A percentile compares a stretch with the other conserved stretches of the same genome.
phyloP scores from a whole-genome alignment of 1,140 invertebrate species.

The Drosophila seguyi region DNA sequence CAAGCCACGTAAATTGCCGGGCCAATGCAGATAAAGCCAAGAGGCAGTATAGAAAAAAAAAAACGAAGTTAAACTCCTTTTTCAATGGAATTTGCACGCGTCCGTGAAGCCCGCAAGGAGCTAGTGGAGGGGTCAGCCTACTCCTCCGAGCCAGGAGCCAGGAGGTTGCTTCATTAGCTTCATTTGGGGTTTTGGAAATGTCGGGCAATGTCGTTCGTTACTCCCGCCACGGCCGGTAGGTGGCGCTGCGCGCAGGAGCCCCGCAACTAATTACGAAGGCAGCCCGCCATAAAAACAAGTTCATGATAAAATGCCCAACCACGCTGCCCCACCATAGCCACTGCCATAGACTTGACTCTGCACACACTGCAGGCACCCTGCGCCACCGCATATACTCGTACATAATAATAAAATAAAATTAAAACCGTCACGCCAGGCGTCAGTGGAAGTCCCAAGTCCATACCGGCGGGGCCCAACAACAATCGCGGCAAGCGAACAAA shows the following conservation, averaged over 20 bases:
- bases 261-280: constrained; percentile 71
- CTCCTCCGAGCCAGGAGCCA: constrained; percentile 2
- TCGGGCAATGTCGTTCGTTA: constrained; percentile 83
- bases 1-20: constrained; percentile 63
- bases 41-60: constrained; percentile 9
- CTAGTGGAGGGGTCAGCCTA: constrained; percentile 7
- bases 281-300: constrained; percentile 48
- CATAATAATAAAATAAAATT: constrained; percentile 79
- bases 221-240: constrained; percentile 62
- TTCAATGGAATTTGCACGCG: constrained; percentile 78
- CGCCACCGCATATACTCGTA: constrained; percentile 62
- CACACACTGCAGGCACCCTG: constrained; percentile 52
- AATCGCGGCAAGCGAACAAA: constrained; percentile 71
- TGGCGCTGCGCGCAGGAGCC: constrained; percentile 59
- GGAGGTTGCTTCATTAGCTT: constrained; percentile 67
- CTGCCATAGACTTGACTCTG: constrained; percentile 7
- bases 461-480: constrained; percentile 10
- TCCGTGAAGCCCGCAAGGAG: constrained; percentile 56
- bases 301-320: constrained; percentile 48
- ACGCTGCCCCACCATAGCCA: constrained; percentile 2
- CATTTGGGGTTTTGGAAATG: constrained; percentile 50
- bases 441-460: constrained; percentile 45
- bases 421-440: constrained; percentile 84
- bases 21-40: constrained; percentile 66
- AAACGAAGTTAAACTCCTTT: constrained; percentile 50